These are phyloP conservation scores for Datnioides undecimradiatus DNA, from an alignment of 2,113 vertebrate genomes.

Conservation along the genomic window DNA sequence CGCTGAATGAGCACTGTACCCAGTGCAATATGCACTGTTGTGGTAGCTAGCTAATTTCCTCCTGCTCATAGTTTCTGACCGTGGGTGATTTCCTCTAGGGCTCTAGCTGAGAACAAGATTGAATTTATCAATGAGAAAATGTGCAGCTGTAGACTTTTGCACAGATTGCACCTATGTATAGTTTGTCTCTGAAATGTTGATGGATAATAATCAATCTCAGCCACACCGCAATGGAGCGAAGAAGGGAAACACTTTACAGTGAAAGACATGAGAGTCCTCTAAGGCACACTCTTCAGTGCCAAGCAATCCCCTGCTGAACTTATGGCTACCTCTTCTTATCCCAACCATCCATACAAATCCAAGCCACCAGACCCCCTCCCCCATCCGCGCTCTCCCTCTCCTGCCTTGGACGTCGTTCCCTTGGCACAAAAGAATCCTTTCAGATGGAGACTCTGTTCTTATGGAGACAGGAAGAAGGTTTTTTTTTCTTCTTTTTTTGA, in stretches of 20 bases:
- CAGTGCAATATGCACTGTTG: constrained; percentile 4
- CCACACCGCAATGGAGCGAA: not conserved
- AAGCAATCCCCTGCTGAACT: constrained; percentile 75
- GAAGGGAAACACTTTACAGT: constrained; percentile 15
- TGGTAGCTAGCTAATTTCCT: not conserved
- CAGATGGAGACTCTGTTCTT: constrained; percentile 78
- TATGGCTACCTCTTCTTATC: constrained; percentile 68
- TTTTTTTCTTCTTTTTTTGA: constrained; percentile 31
- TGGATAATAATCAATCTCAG: constrained; percentile 3
- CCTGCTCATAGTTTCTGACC: not conserved
- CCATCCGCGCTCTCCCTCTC: constrained; percentile 65
- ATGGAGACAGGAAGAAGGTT: constrained; percentile 78
- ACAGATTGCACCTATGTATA: too few species aligned
- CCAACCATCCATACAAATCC: constrained; percentile 72
- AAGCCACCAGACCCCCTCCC: constrained; percentile 66
- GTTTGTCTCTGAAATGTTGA: not conserved
- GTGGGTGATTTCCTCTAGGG: too few species aligned
- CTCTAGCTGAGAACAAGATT: not conserved
- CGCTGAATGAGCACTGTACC: constrained; percentile 36
- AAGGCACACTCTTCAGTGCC: constrained; percentile 41
- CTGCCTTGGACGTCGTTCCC: constrained; percentile 67
- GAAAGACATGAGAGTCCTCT: constrained; percentile 36
- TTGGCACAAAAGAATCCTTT: constrained; percentile 82
- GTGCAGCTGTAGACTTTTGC: too few species aligned
- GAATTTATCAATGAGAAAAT: not conserved